Percentiles rank a stretch among this genome's conserved stretches.
Conservation (phyloP, 2,797 vertebrate genomes). For the Megaceryle alcyon region DNA sequence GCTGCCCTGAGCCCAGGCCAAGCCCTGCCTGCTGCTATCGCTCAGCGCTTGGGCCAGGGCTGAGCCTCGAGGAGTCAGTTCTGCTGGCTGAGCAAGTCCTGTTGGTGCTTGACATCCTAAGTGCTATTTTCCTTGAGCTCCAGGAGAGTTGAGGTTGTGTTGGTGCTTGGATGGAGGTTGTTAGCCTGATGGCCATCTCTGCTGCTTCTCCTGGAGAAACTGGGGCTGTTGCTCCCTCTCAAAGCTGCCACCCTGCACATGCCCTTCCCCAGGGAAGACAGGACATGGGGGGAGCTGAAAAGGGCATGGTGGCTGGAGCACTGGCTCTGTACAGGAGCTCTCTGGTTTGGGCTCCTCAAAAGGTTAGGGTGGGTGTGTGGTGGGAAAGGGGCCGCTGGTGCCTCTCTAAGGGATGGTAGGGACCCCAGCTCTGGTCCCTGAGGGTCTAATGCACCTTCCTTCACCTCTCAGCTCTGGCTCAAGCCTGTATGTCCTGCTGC, state of each 20-base stretch:
- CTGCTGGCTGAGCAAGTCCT: neutral
- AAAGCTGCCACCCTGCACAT: neutral
- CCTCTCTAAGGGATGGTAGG: no score
- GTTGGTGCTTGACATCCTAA: neutral
- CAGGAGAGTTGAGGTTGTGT: neutral
- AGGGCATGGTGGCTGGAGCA: rapidly evolving
- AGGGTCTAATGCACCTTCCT: neutral
- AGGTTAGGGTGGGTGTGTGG: rapidly evolving
- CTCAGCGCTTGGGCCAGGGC: rapidly evolving
- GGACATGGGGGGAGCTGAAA: neutral
- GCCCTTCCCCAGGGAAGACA: neutral
- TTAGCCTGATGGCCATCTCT: neutral
- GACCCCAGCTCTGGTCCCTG: neutral
- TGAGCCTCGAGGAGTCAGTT: neutral
- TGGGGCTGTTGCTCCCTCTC: neutral
- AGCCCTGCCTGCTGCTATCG: neutral
- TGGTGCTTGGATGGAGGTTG: neutral
- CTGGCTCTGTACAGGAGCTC: neutral
- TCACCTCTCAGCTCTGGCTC: neutral
- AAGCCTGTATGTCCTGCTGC: neutral
- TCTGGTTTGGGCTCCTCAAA: neutral
- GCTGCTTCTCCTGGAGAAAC: neutral
- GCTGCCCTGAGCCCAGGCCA: neutral
- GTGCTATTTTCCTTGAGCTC: neutral
- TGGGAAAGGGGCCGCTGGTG: neutral